Evolutionary conservation across 2,113 vertebrate genomes (phyloP), one percentile per base, ranked within the genome.

Genomic region (Mohoua ochrocephala): DNA sequence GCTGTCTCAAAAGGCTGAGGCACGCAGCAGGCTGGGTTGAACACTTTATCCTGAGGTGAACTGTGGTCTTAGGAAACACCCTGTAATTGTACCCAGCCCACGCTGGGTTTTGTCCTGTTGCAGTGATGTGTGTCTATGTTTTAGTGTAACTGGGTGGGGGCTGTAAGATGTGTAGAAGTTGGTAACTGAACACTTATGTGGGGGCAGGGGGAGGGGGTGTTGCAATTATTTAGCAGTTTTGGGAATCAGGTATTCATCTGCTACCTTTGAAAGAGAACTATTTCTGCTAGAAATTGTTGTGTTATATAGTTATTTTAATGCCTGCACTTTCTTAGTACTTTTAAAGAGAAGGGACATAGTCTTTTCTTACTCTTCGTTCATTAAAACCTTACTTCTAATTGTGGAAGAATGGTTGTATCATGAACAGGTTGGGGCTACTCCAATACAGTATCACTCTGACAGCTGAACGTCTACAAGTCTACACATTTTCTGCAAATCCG

Each of bases 401-500:
- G 31, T 47, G 31, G 15, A 71, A 80, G 53, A 14, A 3, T 76
- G 22, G 6, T 13, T 83, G 49, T 54, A 47, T n/a, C 13, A 8
- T 20, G 11, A 64, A 24, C 19, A 65, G 31, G 30, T n/a, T 88
- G 61, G 6, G 14, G 18, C 20, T 71, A 30, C 33, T 61, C 7
- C 18, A 21, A 1, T 15, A 3, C 35, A 35, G 10, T 21, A 6
- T n/a, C 57, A 44, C 13, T 26, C 13, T 60, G 49, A 31, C 1
- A 18, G 12, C 33, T 33, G 8, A 68, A 11, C 45, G 49, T 11
- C 37, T 65, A 14, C 17, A 30, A 27, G 7, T 75, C 71, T 21
- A 16, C 0, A 0, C 1, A 0, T 71, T 59, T 54, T 79, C 33
- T 15, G 3, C 44, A 86, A 50, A 82, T 24, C 13, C 1, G 2